Evolutionary conservation across 2,888 invertebrate genomes (phyloP).

Genomic region (Gerosis bhagava): DNA sequence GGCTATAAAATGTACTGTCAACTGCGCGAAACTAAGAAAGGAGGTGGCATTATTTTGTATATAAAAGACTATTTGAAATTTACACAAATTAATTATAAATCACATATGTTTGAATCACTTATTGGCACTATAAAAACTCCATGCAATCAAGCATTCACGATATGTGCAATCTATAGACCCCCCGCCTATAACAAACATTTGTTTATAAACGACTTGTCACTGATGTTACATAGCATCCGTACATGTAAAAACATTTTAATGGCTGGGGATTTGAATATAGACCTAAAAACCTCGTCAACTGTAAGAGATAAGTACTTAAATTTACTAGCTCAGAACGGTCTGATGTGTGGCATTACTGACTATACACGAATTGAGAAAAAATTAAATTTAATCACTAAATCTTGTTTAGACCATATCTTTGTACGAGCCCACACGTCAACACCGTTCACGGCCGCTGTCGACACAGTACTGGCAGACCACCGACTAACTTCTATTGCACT

Average conservation of each 20-base stretch:
- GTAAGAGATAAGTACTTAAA: slow-evolving; percentile 9
- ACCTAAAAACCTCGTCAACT: neutral
- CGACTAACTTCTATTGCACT: neutral
- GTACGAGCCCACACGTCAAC: slow-evolving; percentile 16
- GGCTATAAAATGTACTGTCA: no score
- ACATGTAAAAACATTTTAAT: slow-evolving; percentile 4
- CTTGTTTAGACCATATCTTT: slow-evolving; percentile 30
- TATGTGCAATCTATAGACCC: slow-evolving; percentile 27
- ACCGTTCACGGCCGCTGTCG: slow-evolving; percentile 27
- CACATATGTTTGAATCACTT: no score
- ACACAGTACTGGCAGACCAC: slow-evolving; percentile 24
- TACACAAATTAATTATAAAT: no score
- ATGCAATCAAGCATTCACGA: no score
- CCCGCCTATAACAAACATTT: slow-evolving; percentile 21
- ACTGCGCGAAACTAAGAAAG: no score
- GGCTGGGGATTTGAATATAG: slow-evolving; percentile 28
- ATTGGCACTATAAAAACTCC: no score
- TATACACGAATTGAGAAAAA: slow-evolving; percentile 26
- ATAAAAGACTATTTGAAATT: no score
- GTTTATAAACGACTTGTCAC: slow-evolving; percentile 24
- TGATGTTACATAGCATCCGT: no score
- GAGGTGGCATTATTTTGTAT: no score
- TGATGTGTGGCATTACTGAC: slow-evolving; percentile 21
- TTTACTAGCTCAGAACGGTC: slow-evolving; percentile 12
- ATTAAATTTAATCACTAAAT: slow-evolving; percentile 11